phyloP scores from a whole-genome alignment of 2,888 invertebrate species.

The Timema cristinae region DNA sequence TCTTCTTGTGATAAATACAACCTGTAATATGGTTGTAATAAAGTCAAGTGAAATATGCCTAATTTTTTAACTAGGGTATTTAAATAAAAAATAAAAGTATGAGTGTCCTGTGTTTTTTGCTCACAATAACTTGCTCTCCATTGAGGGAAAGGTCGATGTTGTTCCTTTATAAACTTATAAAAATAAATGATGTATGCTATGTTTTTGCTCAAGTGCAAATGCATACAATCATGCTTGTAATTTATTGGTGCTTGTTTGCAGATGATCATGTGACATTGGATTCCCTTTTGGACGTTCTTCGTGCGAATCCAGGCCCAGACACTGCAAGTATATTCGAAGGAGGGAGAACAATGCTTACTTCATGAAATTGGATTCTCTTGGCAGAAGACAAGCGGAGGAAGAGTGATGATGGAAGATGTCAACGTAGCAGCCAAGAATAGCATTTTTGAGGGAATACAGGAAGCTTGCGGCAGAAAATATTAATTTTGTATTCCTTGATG shows the following conservation, averaged over 20 bases:
- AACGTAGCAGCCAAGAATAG: not conserved
- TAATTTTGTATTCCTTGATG: slow-evolving; percentile 7
- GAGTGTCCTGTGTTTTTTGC: too few relatives aligned
- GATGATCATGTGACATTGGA: not conserved
- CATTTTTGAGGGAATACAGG: not conserved
- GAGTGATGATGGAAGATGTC: not conserved
- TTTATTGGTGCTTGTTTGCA: not conserved
- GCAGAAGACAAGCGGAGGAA: not conserved
- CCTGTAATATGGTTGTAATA: too few relatives aligned
- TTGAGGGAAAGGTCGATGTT: too few relatives aligned
- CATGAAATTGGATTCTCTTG: not conserved
- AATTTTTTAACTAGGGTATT: too few relatives aligned
- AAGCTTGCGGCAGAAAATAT: not conserved
- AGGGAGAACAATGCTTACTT: not conserved
- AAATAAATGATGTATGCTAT: too few relatives aligned
- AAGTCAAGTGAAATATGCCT: too few relatives aligned
- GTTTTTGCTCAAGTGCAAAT: too few relatives aligned
- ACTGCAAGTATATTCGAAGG: not conserved
- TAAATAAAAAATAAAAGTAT: too few relatives aligned
- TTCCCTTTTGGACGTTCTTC: not conserved
- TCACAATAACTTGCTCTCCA: too few relatives aligned
- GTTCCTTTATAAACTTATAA: too few relatives aligned
- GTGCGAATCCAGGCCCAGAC: not conserved
- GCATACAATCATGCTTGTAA: too few relatives aligned
- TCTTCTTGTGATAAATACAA: too few relatives aligned